A percentile compares a stretch with the other conserved stretches of the same genome.
Conservation (phyloP, 2,888 invertebrate genomes). For the Baccha elongata region DNA sequence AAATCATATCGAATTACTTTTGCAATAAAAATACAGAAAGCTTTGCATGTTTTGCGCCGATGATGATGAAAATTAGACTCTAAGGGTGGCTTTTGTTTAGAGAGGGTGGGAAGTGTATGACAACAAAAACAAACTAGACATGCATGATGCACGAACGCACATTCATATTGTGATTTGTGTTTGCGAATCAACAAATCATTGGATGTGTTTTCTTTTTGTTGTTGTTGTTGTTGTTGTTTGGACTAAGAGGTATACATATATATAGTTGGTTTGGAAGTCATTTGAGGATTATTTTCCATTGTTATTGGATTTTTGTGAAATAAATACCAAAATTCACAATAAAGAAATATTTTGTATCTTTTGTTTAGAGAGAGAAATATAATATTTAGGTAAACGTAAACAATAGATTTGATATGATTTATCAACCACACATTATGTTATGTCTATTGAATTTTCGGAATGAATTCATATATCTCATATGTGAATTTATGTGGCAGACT, state of each 20-base stretch:
- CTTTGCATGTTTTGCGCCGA: conserved; percentile 49
- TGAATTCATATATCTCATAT: conserved; percentile 24
- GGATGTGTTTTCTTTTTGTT: conserved; percentile 42
- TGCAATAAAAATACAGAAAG: conserved; percentile 52
- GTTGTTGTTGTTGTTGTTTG: conserved; percentile 9
- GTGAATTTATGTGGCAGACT: conserved; percentile 1
- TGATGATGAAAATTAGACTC: background rate
- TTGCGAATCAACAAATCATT: conserved; percentile 67
- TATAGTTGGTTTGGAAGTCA: too few relatives aligned
- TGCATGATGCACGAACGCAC: conserved; percentile 57
- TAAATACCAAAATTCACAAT: conserved; percentile 41
- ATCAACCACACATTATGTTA: background rate
- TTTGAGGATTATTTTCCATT: conserved; percentile 38
- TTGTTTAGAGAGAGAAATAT: conserved; percentile 37
- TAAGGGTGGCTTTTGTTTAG: background rate
- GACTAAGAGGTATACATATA: too few relatives aligned
- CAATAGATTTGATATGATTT: conserved; percentile 61
- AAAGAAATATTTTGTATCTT: conserved; percentile 39
- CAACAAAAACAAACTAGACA: conserved; percentile 51
- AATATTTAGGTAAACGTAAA: conserved; percentile 40
- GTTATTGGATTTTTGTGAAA: conserved; percentile 51
- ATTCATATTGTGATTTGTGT: conserved; percentile 35
- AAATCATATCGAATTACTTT: conserved; percentile 70
- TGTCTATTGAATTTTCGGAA: conserved; percentile 4
- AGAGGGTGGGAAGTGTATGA: conserved; percentile 25